These are phyloP conservation scores for Glyphotaelius pellucidus DNA, from an alignment of 2,888 invertebrate genomes.

Conservation along the genomic window DNA sequence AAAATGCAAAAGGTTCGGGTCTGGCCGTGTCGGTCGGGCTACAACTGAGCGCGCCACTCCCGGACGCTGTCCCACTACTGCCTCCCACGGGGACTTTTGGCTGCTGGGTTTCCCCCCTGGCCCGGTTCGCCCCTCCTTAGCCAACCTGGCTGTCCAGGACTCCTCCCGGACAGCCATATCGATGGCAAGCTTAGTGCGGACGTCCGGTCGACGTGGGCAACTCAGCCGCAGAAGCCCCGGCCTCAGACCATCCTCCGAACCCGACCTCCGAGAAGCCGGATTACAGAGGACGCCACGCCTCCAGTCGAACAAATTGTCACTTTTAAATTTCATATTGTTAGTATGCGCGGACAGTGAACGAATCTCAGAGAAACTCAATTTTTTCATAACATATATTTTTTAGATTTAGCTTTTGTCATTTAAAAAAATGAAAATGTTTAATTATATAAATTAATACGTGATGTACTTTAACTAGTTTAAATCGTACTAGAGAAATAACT, in stretches of 20 bases:
- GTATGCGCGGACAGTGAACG: conserved; percentile 15
- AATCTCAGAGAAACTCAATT: not conserved
- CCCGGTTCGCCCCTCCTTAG: conserved; percentile 98
- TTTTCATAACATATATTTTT: not conserved
- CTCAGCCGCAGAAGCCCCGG: conserved; percentile 82
- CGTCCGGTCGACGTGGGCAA: conserved; percentile 91
- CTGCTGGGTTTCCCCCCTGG: conserved; percentile 99
- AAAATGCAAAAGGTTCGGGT: conserved; percentile 77
- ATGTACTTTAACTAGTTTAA: no score
- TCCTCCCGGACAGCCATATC: conserved; percentile 95
- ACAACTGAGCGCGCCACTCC: conserved; percentile 93
- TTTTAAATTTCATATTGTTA: not conserved
- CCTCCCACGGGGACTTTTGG: conserved; percentile 99
- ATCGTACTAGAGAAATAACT: no score
- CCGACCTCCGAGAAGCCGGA: conserved; percentile 97
- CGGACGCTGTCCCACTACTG: conserved; percentile 99
- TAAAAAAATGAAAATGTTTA: not conserved
- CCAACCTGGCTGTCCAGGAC: conserved; percentile 90
- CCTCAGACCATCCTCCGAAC: conserved; percentile 94
- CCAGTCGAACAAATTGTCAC: conserved; percentile 79
- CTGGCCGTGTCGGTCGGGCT: conserved; percentile 91
- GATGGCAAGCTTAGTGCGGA: conserved; percentile 98
- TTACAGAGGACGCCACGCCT: conserved; percentile 99
- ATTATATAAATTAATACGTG: no score
- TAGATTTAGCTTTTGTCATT: no score